Percentiles rank a stretch among this genome's conserved stretches.
Conservation (phyloP, 2,888 invertebrate species). For the Lamellibrachia columna region DNA sequence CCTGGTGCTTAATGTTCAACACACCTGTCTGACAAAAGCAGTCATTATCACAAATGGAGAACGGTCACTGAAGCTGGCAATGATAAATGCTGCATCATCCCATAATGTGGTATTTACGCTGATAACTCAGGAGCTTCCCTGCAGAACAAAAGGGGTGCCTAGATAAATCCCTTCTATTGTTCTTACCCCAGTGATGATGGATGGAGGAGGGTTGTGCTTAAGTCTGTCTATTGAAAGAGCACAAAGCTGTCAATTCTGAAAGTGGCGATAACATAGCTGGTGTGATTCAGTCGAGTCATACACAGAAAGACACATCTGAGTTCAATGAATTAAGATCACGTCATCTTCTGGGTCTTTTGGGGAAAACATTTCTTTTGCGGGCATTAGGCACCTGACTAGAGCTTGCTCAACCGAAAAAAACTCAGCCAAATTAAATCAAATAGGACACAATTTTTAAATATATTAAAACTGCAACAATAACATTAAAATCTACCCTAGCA, state of each 20-base stretch:
- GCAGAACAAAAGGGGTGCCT: neutral
- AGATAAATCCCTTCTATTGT: neutral
- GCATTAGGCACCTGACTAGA: neutral
- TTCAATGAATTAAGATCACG: neutral
- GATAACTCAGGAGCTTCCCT: neutral
- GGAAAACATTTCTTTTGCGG: too few relatives aligned
- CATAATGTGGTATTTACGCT: neutral
- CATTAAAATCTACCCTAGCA: neutral
- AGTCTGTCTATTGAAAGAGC: neutral
- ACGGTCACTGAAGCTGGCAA: neutral
- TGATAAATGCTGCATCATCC: neutral
- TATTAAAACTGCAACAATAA: too few relatives aligned
- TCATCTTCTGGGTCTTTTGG: too few relatives aligned
- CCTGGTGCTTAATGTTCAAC: neutral
- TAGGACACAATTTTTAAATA: neutral
- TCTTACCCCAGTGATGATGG: neutral
- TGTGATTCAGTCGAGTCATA: neutral
- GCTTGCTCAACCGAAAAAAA: neutral
- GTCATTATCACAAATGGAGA: constrained; percentile 12
- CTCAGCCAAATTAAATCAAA: neutral
- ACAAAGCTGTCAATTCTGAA: neutral
- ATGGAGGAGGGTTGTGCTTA: neutral
- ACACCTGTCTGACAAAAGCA: constrained; percentile 1
- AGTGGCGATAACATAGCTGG: neutral
- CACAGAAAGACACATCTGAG: neutral